Evolutionary conservation across 2,113 vertebrate genomes (phyloP).

Genomic region (Glaucomys volans): DNA sequence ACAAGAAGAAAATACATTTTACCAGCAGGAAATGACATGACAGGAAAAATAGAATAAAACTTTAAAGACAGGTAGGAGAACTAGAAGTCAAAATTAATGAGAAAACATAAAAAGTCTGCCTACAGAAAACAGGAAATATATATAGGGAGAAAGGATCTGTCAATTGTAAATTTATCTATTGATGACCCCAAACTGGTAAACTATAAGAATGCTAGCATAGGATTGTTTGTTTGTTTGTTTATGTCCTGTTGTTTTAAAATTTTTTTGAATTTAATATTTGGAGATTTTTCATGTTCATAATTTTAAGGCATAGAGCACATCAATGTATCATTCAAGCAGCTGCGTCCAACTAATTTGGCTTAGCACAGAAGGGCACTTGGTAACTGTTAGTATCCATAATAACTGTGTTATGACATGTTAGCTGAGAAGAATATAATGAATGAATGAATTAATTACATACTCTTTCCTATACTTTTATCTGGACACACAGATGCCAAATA

Average conservation of each 20-base stretch:
- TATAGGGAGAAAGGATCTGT: not conserved
- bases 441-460: not conserved
- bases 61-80: not conserved
- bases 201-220: not conserved
- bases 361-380: not conserved
- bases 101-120: conserved; percentile 16
- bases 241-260: not conserved
- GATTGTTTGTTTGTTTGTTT: too few relatives aligned
- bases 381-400: not conserved
- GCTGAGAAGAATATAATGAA: not conserved
- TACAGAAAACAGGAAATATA: not conserved
- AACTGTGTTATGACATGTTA: not conserved
- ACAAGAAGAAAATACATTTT: conserved; percentile 41
- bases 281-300: not conserved
- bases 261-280: conserved; percentile 15
- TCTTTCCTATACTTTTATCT: not conserved
- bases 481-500: not conserved
- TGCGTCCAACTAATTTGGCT: not conserved
- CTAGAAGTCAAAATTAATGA: conserved; percentile 55
- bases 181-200: not conserved
- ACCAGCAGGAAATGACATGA: conserved; percentile 40
- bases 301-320: not conserved
- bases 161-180: not conserved
- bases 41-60: not conserved
- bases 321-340: not conserved